phyloP scores from a whole-genome alignment of 2,113 vertebrate species.

The Silurus asotus region DNA sequence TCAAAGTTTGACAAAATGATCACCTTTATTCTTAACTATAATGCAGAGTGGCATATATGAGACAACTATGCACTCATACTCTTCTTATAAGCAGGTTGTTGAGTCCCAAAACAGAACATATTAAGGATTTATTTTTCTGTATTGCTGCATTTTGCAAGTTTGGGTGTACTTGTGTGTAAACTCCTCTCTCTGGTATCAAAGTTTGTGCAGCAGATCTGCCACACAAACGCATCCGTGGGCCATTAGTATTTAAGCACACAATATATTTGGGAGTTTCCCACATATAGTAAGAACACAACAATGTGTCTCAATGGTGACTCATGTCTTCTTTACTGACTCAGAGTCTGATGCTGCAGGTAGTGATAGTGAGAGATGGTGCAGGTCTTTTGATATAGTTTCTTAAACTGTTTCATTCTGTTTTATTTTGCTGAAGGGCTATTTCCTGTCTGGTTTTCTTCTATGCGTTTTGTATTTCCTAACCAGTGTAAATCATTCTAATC shows the following conservation, averaged over 20 bases:
- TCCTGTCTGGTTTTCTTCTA: background rate
- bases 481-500: background rate
- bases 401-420: background rate
- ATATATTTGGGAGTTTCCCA: constrained; percentile 36
- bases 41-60: background rate
- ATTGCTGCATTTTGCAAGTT: background rate
- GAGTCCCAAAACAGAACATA: background rate
- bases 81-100: background rate
- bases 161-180: background rate
- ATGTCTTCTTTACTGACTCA: constrained; percentile 37
- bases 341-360: constrained; percentile 26
- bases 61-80: background rate
- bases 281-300: constrained; percentile 3
- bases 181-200: constrained; percentile 8
- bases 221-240: background rate
- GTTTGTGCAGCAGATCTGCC: background rate
- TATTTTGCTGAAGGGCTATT: background rate
- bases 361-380: background rate
- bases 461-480: background rate
- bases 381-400: background rate
- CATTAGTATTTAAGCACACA: constrained; percentile 10
- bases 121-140: constrained; percentile 1
- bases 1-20: background rate
- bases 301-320: constrained; percentile 27
- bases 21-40: background rate